Evolutionary conservation across 2,113 vertebrate species (phyloP).

Genomic region (Anolis sagrei): DNA sequence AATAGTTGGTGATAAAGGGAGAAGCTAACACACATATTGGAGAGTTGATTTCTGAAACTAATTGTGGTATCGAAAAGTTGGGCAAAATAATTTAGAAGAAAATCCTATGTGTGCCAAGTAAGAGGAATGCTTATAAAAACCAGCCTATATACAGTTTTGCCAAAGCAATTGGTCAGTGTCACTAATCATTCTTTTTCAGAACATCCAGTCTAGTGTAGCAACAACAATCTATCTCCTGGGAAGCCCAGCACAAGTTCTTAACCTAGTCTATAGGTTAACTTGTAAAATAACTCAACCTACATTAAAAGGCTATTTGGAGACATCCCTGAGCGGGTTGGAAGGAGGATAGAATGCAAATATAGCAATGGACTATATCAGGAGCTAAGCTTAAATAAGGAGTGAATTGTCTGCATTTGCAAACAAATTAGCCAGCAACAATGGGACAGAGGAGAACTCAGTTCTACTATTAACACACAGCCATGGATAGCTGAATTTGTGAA

Average conservation of each 20-base stretch:
- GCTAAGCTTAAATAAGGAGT: neutral
- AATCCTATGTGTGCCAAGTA: neutral
- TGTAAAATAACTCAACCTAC: neutral
- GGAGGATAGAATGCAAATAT: neutral
- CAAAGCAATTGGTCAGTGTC: neutral
- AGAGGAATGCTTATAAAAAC: neutral
- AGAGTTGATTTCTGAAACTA: neutral
- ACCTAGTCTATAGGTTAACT: too few relatives aligned
- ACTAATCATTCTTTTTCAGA: neutral
- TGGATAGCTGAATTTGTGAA: too few relatives aligned
- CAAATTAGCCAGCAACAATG: neutral
- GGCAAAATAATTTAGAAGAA: neutral
- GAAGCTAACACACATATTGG: neutral
- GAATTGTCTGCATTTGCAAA: neutral
- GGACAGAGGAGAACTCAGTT: neutral
- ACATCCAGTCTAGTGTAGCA: neutral
- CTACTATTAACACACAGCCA: neutral
- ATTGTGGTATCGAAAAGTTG: too few relatives aligned
- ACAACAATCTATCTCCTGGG: neutral
- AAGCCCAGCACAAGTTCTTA: neutral
- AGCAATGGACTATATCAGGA: neutral
- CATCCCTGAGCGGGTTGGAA: neutral
- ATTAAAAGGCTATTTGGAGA: neutral
- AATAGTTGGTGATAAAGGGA: neutral
- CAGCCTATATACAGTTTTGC: neutral